Evolutionary conservation across 2,113 vertebrate genomes (phyloP), one percentile per base, ranked within the genome.

Genomic region (human (Homo sapiens)): DNA sequence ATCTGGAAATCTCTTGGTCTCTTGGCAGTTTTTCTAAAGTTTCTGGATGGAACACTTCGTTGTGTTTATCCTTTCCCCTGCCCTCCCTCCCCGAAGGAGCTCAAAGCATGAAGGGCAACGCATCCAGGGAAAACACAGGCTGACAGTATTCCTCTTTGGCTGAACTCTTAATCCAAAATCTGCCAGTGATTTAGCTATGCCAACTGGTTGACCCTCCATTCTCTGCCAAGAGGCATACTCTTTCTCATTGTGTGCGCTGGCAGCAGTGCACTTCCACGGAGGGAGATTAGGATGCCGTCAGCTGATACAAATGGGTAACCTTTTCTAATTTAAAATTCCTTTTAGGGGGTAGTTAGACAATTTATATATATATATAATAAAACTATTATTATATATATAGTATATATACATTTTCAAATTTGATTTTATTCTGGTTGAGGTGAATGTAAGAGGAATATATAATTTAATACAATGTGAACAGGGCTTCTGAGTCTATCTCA

Each of bases 321-420:
- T 98, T 98, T 98, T 97, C 72, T 96, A 98, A 98, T 98, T 98
- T 98, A 98, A 98, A 98, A 94, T 98, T 85, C 98, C 97, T 98
- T 97, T 89, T 98, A 98, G 97, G 94, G 95, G 93, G 93, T 98
- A 99, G 98, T 93, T 98, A 98, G 97, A 98, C 97, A 97, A 97
- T 98, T 99, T 98, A 98, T 98, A 98, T 97, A 98, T 96, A 98
- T 98, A 98, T 98, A 98, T 98, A 98, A 98, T 98, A 98, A 98
- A 98, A 45, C 10, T 43, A 90, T 98, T 98, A 98, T 98, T 98
- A 98, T 98, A 98, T 98, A 97, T 98, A 98, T 98, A 98, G 98
- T 98, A 98, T 98, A 98, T 98, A 98, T 98, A 98, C 98, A 97
- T 95, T 94, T 97, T 98, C 98, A 99, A 98, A 98, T 98, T 98